phyloP scores from a whole-genome alignment of 1,140 invertebrate species.

The Eufriesea mexicana region DNA sequence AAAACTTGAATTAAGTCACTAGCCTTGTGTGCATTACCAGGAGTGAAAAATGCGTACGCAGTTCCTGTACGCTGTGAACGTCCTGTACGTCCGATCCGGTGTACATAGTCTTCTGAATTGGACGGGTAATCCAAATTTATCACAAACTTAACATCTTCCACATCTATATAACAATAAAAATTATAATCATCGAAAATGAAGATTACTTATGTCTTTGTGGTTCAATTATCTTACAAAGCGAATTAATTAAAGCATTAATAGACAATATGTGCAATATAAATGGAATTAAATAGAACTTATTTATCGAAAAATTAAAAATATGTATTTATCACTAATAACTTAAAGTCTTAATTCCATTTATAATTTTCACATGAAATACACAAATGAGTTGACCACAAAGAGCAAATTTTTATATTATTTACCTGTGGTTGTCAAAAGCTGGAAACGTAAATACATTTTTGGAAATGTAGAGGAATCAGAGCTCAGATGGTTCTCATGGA shows the following conservation, averaged over 20 bases:
- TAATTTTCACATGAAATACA: slow-evolving; percentile 54
- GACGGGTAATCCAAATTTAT: slow-evolving; percentile 96
- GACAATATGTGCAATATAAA: slow-evolving; percentile 55
- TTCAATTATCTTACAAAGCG: slow-evolving; percentile 77
- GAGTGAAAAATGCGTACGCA: slow-evolving; percentile 94
- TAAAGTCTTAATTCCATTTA: slow-evolving; percentile 65
- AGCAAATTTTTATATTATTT: slow-evolving; percentile 79
- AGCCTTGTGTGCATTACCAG: slow-evolving; percentile 89
- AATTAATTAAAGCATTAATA: slow-evolving; percentile 62
- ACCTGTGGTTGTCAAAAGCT: slow-evolving; percentile 79
- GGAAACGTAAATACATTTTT: slow-evolving; percentile 82
- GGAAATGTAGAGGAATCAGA: slow-evolving; percentile 83
- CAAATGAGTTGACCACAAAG: slow-evolving; percentile 79
- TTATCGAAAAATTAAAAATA: slow-evolving; percentile 11
- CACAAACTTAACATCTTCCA: slow-evolving; percentile 95
- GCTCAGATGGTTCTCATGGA: slow-evolving; percentile 82
- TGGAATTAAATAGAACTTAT: slow-evolving; percentile 50
- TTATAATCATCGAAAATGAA: slow-evolving; percentile 59
- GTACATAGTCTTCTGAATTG: slow-evolving; percentile 95
- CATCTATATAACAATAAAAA: slow-evolving; percentile 85
- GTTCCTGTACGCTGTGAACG: slow-evolving; percentile 92
- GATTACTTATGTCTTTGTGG: slow-evolving; percentile 79
- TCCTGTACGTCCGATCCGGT: slow-evolving; percentile 94
- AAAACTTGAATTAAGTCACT: slow-evolving; percentile 86
- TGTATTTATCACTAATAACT: slow-evolving; percentile 12